Percentiles rank a stretch among this genome's conserved stretches.
These are phyloP conservation scores for Scalopus aquaticus DNA, from an alignment of 2,113 vertebrate genomes.

Conservation along the genomic window DNA sequence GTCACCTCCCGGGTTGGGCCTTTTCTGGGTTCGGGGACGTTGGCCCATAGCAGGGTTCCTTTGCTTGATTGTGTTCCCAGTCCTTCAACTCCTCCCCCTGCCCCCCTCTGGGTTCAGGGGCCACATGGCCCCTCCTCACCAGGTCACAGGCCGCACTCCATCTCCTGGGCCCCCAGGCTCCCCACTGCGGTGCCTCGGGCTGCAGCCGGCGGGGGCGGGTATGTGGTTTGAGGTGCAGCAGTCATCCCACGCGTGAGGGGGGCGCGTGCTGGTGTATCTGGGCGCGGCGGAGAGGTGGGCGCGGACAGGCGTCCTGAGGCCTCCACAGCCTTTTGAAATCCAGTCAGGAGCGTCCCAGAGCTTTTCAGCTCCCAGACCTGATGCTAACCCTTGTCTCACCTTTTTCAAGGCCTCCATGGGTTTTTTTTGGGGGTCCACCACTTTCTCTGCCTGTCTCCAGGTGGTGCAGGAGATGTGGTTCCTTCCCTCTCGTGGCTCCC, in stretches of 20 bases:
- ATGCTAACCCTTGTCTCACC: background rate
- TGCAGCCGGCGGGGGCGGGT: constrained; percentile 50
- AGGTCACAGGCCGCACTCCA: background rate
- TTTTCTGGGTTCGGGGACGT: constrained; percentile 70
- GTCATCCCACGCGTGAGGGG: background rate
- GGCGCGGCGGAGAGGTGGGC: background rate
- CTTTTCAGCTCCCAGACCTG: background rate
- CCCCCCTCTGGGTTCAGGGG: constrained; percentile 57
- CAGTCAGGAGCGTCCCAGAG: background rate
- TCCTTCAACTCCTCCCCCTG: constrained; percentile 3
- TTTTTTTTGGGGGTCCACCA: constrained; percentile 27
- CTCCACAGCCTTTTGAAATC: constrained; percentile 24
- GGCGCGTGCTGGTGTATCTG: constrained; percentile 30
- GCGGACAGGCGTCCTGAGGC: background rate
- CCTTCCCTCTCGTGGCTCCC: constrained; percentile 33
- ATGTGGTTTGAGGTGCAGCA: background rate
- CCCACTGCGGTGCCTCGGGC: constrained; percentile 1
- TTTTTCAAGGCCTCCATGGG: background rate
- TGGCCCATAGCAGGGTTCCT: constrained; percentile 62
- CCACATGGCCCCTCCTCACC: constrained; percentile 62
- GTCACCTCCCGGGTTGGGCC: constrained; percentile 62
- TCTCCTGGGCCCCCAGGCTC: constrained; percentile 38
- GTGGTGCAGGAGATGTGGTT: constrained; percentile 55
- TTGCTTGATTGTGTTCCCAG: constrained; percentile 5
- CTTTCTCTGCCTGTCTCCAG: constrained; percentile 66